Evolutionary conservation across 2,113 vertebrate genomes (phyloP), one percentile per base, ranked within the genome.

Genomic region (Aphyosemion australe): DNA sequence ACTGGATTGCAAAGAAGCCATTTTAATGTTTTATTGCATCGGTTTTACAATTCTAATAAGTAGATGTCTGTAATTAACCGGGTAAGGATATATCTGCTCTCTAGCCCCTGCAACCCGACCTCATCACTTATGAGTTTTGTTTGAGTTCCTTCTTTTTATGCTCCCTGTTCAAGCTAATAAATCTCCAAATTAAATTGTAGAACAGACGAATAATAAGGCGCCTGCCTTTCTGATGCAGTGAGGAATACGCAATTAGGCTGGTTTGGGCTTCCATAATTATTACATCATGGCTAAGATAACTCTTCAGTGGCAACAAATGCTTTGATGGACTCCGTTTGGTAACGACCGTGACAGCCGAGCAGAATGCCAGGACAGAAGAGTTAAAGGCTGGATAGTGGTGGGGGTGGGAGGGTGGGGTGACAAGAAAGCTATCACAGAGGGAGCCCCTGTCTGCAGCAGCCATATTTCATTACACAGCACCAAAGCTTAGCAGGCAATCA

Each of bases 111-210:
- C 48, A 61, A 54, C 50, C 57, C 61, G 67, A 79, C 59, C 82
- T 71, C 69, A 78, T 70, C 75, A 61, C 70, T 45, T 8, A 53
- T 63, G 41, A 65, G 71, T 59, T 54, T 65, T 72, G 50, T 55
- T 26, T 8, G 18, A 51, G 65, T 78, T 79, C 45, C 61, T 80
- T 67, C 84, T 68, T 79, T 78, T 78, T 61, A 41, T 69, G 69
- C 72, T 75, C 57, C 59, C 65, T 74, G 62, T 80, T 88, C 86
- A 90, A 79, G 70, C 69, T 87, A 88, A 90, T 87, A 84, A 93
- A 90, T 78, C 79, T 86, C 85, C 85, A 93, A 93, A 94, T 94
- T 90, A 91, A 94, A 94, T 90, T 82, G 75, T 85, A 93, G 84
- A 90, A 85, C 70, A 80, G 67, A 91, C 49, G 71, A 89, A 89